These are phyloP conservation scores for Ondatra zibethicus DNA, from an alignment of 2,113 vertebrate genomes.

Conservation along the genomic window DNA sequence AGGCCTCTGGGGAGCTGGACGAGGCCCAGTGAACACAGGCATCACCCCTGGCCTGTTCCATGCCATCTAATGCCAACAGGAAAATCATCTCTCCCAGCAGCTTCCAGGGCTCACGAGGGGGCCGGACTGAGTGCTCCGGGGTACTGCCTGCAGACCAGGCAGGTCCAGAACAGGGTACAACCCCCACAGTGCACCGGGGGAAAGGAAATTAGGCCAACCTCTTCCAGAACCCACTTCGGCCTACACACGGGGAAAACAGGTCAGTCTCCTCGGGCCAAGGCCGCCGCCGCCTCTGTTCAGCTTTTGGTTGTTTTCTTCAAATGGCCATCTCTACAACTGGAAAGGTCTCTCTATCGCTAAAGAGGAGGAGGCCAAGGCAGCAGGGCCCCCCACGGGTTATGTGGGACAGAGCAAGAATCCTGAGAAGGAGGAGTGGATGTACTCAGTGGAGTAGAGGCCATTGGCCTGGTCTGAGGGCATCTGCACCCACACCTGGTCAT, in stretches of 20 bases:
- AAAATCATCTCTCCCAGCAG: constrained; percentile 9
- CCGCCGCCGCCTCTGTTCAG: constrained; percentile 29
- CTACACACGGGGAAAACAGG: constrained; percentile 26
- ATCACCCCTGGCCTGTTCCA: background rate
- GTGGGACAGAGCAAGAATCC: constrained; percentile 98
- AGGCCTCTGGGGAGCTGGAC: background rate
- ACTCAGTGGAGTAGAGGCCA: constrained; percentile 97
- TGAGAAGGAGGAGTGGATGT: constrained; percentile 99
- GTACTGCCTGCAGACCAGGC: constrained; percentile 4
- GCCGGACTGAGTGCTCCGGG: background rate
- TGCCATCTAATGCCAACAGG: background rate
- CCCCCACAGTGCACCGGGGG: background rate
- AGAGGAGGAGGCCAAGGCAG: constrained; percentile 63
- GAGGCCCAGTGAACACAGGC: background rate
- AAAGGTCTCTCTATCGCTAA: constrained; percentile 74
- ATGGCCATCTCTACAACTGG: constrained; percentile 70
- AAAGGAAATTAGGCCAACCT: constrained; percentile 45
- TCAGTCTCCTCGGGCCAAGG: constrained; percentile 36
- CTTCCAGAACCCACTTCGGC: constrained; percentile 61
- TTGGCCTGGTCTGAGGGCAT: constrained; percentile 99
- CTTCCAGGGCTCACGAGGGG: background rate
- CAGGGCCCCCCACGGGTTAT: constrained; percentile 89
- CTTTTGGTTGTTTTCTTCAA: constrained; percentile 61
- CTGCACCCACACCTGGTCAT: constrained; percentile 98
- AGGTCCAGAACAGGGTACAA: background rate